phyloP scores from a whole-genome alignment of 1,140 invertebrate species.

The Saccostrea echinata region DNA sequence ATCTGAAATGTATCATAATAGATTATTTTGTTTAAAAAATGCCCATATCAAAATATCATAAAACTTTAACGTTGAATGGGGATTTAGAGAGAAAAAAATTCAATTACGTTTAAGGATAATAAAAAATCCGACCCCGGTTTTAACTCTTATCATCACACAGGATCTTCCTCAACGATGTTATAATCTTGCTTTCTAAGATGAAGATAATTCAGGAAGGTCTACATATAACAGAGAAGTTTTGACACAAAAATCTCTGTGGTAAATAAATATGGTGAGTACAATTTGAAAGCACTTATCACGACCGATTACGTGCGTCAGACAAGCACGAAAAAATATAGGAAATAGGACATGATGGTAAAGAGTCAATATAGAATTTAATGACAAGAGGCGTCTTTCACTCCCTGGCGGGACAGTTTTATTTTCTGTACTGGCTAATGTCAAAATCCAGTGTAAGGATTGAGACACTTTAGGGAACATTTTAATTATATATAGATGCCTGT shows the following conservation, averaged over 20 bases:
- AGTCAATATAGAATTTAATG: constrained; percentile 38
- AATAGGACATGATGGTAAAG: constrained; percentile 6
- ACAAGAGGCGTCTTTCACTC: constrained; percentile 5
- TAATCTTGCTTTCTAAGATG: constrained; percentile 32
- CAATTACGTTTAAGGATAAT: constrained; percentile 31
- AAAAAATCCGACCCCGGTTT: constrained; percentile 20
- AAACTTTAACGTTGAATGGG: constrained; percentile 30
- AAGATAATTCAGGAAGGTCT: constrained; percentile 33
- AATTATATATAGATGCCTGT: constrained; percentile 33
- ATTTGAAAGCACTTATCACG: constrained; percentile 26
- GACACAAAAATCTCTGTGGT: constrained; percentile 22
- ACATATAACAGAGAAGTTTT: constrained; percentile 35
- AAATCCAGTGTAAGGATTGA: background rate
- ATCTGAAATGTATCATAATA: constrained; percentile 8
- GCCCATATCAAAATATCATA: constrained; percentile 29
- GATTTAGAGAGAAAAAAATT: constrained; percentile 31
- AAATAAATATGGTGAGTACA: constrained; percentile 36
- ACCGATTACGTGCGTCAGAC: constrained; percentile 32
- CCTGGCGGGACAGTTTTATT: constrained; percentile 22
- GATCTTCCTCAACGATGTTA: constrained; percentile 18
- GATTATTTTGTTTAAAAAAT: constrained; percentile 38
- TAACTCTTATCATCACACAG: constrained; percentile 15
- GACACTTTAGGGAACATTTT: constrained; percentile 9
- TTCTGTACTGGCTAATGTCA: constrained; percentile 27
- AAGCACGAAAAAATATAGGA: constrained; percentile 10